Percentiles rank a stretch among this genome's conserved stretches.
phyloP scores from a whole-genome alignment of 1,140 invertebrate genomes.

The Schlechtendalia chinensis region DNA sequence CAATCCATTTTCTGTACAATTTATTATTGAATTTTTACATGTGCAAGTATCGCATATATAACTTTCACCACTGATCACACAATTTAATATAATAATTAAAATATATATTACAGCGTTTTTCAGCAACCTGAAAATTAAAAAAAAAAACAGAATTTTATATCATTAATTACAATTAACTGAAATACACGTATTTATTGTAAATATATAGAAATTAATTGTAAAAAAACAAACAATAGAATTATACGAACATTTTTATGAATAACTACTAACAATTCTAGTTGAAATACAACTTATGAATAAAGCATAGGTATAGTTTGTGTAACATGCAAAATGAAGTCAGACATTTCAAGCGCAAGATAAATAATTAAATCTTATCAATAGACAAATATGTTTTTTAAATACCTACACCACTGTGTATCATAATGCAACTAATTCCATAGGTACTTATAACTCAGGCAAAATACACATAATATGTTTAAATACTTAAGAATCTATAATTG shows the following conservation, averaged over 20 bases:
- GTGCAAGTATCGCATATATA: constrained; percentile 15
- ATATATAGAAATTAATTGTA: not conserved
- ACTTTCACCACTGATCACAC: not conserved
- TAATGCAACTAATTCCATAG: not conserved
- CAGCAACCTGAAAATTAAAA: not conserved
- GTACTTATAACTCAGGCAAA: not conserved
- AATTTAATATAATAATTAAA: not conserved
- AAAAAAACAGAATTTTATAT: not conserved
- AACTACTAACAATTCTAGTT: not conserved
- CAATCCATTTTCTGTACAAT: constrained; percentile 21
- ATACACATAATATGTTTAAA: not conserved
- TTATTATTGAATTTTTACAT: constrained; percentile 13
- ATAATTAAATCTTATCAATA: constrained; percentile 41
- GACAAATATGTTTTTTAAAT: constrained; percentile 25
- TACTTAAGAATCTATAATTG: too few relatives aligned
- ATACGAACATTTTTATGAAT: constrained; percentile 9
- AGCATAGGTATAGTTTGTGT: not conserved
- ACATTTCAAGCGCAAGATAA: constrained; percentile 38
- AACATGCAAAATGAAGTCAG: not conserved
- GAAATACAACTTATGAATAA: not conserved
- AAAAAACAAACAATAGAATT: not conserved
- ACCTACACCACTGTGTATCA: not conserved
- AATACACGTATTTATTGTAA: not conserved
- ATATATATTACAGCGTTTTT: not conserved
- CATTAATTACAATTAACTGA: not conserved